These are phyloP conservation scores for Mungos mungo DNA, from an alignment of 2,113 vertebrate species.

Conservation along the genomic window DNA sequence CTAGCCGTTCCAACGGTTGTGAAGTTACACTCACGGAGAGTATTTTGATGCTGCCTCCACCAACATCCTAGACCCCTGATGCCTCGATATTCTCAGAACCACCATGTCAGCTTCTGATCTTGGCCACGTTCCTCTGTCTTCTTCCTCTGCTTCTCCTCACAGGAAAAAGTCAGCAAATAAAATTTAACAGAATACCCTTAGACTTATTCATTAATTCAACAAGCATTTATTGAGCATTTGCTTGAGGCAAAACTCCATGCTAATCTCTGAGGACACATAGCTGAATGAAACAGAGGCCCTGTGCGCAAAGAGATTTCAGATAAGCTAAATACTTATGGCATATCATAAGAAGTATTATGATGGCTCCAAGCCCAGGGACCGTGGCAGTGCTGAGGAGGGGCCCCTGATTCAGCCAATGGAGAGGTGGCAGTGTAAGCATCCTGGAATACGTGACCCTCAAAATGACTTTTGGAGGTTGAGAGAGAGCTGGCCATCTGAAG, in stretches of 20 bases:
- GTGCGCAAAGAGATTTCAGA: not conserved
- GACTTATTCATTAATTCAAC: not conserved
- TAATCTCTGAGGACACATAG: not conserved
- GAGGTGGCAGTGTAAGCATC: not conserved
- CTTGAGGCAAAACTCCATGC: not conserved
- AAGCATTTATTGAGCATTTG: not conserved
- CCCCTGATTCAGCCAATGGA: not conserved
- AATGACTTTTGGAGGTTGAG: not conserved
- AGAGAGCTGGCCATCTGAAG: not conserved
- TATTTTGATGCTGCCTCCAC: not conserved
- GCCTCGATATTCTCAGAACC: not conserved
- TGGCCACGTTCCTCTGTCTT: not conserved
- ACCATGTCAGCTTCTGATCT: not conserved
- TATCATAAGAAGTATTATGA: not conserved
- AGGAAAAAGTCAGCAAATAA: not conserved
- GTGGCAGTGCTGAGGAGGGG: not conserved
- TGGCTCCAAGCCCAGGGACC: not conserved
- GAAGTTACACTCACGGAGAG: not conserved
- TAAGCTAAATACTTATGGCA: not conserved
- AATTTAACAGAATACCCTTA: not conserved
- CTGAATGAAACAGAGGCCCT: not conserved
- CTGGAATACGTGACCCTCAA: not conserved
- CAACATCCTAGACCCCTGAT: not conserved
- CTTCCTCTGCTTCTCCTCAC: not conserved
- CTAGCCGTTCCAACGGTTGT: not conserved